phyloP scores from a whole-genome alignment of 92 coral and sea anemone species.

The Porites evermanni region DNA sequence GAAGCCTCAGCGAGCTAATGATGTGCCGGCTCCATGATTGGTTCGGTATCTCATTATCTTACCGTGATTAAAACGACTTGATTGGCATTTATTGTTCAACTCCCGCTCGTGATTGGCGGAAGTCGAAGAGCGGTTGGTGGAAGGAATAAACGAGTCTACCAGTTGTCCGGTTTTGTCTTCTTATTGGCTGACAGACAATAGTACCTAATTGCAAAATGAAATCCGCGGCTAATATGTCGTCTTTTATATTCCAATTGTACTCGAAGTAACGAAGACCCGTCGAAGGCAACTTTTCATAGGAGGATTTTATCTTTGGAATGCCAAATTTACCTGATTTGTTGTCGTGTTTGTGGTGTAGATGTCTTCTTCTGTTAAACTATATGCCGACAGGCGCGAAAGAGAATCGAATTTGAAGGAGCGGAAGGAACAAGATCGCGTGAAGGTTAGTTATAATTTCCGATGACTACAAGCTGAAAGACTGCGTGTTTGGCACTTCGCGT shows the following conservation, averaged over 20 bases:
- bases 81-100: slow-evolving; percentile 71
- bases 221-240: slow-evolving; percentile 80
- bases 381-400: slow-evolving; percentile 47
- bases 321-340: slow-evolving; percentile 15
- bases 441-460: slow-evolving; percentile 51
- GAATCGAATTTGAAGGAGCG: slow-evolving; percentile 43
- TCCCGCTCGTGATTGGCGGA: slow-evolving; percentile 67
- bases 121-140: slow-evolving; percentile 67
- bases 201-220: slow-evolving; percentile 88
- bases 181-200: slow-evolving; percentile 77
- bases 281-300: slow-evolving; percentile 45
- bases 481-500: slow-evolving; percentile 45
- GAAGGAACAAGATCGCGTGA: slow-evolving; percentile 45
- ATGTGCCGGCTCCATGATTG: slow-evolving; percentile 7
- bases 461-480: slow-evolving; percentile 18
- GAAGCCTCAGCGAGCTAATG: slow-evolving; percentile 43
- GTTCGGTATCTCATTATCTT: slow-evolving; percentile 32
- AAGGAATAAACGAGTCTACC: slow-evolving; percentile 77
- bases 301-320: not conserved
- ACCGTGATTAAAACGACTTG: slow-evolving; percentile 79
- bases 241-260: slow-evolving; percentile 79
- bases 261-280: slow-evolving; percentile 68
- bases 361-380: slow-evolving; percentile 3
- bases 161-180: slow-evolving; percentile 56
- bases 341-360: slow-evolving; percentile 28